Conservation (phyloP, 1,140 invertebrate genomes). For the Papilio glaucus region DNA sequence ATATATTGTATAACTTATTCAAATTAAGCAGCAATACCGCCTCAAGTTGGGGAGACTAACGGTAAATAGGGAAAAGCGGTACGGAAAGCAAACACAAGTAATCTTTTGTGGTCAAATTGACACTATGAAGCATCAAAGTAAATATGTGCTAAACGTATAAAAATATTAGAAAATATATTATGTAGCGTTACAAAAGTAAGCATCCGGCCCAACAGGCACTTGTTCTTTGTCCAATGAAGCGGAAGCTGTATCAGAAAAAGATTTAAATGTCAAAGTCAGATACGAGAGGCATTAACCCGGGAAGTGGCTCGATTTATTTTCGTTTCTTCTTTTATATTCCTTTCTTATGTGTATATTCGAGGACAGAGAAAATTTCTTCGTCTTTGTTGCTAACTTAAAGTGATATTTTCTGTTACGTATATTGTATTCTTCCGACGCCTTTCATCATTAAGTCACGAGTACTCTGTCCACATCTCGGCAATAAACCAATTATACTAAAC, state of each 20-base stretch:
- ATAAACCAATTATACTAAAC: no score
- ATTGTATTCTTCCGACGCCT: neutral
- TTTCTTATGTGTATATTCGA: conserved; percentile 10
- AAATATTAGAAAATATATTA: neutral
- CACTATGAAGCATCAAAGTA: neutral
- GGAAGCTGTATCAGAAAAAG: conserved; percentile 18
- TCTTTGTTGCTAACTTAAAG: neutral
- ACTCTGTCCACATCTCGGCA: no score
- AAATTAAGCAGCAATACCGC: no score
- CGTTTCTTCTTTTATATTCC: conserved; percentile 6
- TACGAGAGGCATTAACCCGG: conserved; percentile 23
- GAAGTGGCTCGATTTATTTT: conserved; percentile 21
- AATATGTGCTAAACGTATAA: neutral
- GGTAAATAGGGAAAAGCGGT: no score
- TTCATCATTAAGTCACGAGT: neutral
- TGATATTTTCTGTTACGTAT: neutral
- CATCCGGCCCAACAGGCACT: neutral
- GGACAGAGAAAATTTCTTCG: conserved; percentile 8
- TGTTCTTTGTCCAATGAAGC: conserved; percentile 10
- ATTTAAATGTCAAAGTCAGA: conserved; percentile 27
- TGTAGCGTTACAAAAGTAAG: neutral
- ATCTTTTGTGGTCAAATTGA: neutral
- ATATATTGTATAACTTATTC: no score
- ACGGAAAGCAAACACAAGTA: no score
- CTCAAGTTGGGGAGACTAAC: no score